Conservation (phyloP, 1,140 invertebrate species). For the Euwallacea similis region DNA sequence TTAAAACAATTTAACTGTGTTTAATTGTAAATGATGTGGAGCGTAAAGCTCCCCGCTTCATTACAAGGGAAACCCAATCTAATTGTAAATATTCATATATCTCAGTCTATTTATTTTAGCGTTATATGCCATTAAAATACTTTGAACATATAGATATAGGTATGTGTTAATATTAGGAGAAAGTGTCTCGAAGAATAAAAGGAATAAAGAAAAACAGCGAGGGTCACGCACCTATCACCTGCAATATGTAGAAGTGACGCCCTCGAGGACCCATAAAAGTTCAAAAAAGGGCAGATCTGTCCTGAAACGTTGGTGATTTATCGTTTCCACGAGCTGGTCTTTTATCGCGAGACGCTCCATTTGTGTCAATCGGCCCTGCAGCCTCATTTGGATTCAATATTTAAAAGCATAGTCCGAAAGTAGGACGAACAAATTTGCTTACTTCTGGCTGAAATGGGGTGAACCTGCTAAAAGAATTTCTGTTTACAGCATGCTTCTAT, state of each 20-base stretch:
- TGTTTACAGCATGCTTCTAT: background rate
- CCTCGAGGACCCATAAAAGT: constrained; percentile 9
- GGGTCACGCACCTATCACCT: constrained; percentile 6
- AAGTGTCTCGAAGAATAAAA: background rate
- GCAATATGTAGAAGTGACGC: background rate
- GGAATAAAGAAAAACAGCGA: background rate
- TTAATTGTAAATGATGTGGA: constrained; percentile 7
- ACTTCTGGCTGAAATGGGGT: no score
- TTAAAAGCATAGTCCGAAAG: background rate
- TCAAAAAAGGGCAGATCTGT: constrained; percentile 12
- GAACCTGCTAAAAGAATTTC: no score
- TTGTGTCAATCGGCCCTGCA: constrained; percentile 16
- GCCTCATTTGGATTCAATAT: constrained; percentile 23
- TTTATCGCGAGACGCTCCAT: constrained; percentile 18
- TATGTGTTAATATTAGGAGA: no score
- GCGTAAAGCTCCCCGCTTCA: background rate
- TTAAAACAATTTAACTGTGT: constrained; percentile 11
- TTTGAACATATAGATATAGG: no score
- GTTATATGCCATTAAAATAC: no score
- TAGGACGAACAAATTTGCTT: no score
- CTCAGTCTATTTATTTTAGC: background rate
- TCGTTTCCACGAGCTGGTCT: constrained; percentile 12
- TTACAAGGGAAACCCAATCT: no score
- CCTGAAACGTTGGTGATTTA: constrained; percentile 18
- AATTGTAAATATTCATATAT: no score